These are phyloP conservation scores for Columbina picui DNA, from an alignment of 2,113 vertebrate genomes.

Conservation along the genomic window DNA sequence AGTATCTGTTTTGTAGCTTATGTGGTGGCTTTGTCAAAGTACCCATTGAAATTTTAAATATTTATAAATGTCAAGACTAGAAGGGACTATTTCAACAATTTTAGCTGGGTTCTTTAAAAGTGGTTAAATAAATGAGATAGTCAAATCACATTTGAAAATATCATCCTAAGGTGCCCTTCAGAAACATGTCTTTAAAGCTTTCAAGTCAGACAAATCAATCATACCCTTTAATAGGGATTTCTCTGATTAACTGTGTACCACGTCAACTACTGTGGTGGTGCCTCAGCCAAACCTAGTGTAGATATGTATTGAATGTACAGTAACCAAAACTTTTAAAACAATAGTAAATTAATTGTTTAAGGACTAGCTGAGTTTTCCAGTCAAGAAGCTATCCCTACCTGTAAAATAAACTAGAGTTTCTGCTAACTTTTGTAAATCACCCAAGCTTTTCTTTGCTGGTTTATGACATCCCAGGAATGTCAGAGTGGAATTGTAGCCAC, in stretches of 20 bases:
- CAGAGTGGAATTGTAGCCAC: neutral
- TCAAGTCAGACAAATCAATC: neutral
- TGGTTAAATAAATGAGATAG: neutral
- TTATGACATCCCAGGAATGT: neutral
- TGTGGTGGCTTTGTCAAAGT: neutral
- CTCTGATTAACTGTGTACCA: neutral
- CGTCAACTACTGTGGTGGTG: neutral
- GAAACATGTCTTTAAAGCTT: neutral
- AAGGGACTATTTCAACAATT: neutral
- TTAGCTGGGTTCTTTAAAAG: neutral
- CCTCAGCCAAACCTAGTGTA: neutral
- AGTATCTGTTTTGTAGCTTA: neutral
- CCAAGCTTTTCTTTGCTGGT: neutral
- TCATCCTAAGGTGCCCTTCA: constrained; percentile 1
- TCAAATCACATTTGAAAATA: constrained; percentile 6
- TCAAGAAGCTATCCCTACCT: neutral
- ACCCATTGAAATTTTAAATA: neutral
- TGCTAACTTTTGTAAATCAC: neutral
- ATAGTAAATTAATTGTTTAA: constrained; percentile 28
- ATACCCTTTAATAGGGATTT: neutral
- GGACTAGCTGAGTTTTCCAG: neutral
- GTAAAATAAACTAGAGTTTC: neutral
- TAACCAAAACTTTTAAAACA: neutral
- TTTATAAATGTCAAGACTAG: neutral
- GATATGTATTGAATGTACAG: neutral